Conservation (phyloP, 2,113 vertebrate genomes). For the Lycaon pictus region DNA sequence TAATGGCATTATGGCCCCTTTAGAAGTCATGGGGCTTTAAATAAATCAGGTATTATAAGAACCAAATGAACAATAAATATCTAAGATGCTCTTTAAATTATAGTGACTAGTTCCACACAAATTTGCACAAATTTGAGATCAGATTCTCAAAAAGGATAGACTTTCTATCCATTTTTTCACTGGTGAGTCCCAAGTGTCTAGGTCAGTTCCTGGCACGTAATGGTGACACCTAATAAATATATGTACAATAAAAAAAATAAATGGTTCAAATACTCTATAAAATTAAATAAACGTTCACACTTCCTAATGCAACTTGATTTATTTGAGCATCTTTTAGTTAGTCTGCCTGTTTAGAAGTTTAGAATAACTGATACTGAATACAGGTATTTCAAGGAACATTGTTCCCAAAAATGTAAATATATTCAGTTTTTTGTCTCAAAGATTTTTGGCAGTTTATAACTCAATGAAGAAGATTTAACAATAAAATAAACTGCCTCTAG, state of each 20-base stretch:
- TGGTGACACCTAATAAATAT: neutral
- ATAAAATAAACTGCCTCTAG: neutral
- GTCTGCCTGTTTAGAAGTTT: neutral
- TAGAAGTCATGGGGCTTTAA: neutral
- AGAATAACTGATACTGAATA: neutral
- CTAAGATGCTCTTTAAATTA: neutral
- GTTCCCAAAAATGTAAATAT: neutral
- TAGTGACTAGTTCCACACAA: neutral
- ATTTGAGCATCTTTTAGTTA: neutral
- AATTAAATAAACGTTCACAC: neutral
- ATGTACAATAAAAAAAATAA: neutral
- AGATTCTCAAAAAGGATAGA: neutral
- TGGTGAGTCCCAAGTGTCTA: neutral
- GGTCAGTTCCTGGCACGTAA: neutral
- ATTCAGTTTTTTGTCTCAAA: neutral
- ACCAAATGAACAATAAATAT: neutral
- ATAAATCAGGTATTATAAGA: neutral
- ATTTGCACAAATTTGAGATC: neutral
- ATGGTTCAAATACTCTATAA: neutral
- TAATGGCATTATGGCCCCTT: neutral
- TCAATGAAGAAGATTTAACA: neutral
- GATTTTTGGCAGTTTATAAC: neutral
- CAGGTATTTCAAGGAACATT: neutral
- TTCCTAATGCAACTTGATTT: neutral
- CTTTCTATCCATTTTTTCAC: neutral